Evolutionary conservation across 2,113 vertebrate species (phyloP), one percentile per base, ranked within the genome.

Genomic region (Zosterops borbonicus): DNA sequence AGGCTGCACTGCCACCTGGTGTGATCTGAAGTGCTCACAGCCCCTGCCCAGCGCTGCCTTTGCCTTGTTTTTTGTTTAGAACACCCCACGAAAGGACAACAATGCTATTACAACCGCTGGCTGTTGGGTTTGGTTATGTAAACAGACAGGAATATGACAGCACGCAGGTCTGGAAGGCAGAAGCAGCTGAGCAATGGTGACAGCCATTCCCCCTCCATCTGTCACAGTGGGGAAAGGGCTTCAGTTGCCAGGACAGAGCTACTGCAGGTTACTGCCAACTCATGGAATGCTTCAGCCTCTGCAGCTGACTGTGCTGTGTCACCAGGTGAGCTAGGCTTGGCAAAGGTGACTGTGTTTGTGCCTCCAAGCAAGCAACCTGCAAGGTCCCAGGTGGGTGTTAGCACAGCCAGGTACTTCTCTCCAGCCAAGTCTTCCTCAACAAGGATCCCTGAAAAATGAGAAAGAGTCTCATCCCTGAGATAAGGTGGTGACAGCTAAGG

Each of bases 1-100:
- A 53, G 90, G 25, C 55, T 86, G 84, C 83, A 69, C 44, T 70
- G 80, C 96, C 97, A 82, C 60, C 97, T 96, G 64, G 41, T 85
- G 97, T 11, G 19, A 5, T 1, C 3, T 44, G 35, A 63, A 11
- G 37, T 0, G 25, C 49, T 63, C 47, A 56, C 96, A 89, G 42
- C 1, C 76, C 21, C 55, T 50, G 18, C 9, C 56, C 83, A 41
- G 29, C 22, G 8, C 9, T 0, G 9, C 4, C 3, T 13, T 31
- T 16, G 35, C 24, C 58, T 42, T 3, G 24, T 3, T 29, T 56
- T 53, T 16, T 19, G 1, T 31, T 52, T 53, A 4, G 20, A 92
- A 73, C 37, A 31, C 10, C 47, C 39, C 31, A 14, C 17, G 20
- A 4, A 37, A 79, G 53, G 12, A 9, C 41, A 58, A 0, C 39